Base-by-base conservation (phyloP, 2,888 invertebrate species). In the Endotricha flammealis region DNA sequence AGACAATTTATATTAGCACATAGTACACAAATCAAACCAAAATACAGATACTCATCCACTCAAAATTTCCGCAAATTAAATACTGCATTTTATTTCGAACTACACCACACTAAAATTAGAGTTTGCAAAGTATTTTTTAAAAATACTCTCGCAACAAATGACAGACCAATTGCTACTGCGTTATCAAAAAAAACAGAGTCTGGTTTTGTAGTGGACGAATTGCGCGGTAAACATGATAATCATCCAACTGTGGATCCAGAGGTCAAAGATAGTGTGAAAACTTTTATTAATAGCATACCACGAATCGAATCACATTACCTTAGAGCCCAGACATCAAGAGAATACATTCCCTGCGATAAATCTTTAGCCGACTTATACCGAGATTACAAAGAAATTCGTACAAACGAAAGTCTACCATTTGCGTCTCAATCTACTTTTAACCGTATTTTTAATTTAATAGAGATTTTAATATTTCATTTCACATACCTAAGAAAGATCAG, bases 391-490 rank as follows among this genome's bases (percentile, higher is more conserved):
- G 13, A 28, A 12, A 12, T 33, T 11, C 40, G 46, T n/a, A 36
- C 42, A 38, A 16, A 24, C n/a, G 12, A 46, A 16, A 16, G 34
- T 12, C 32, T 46, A 40, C 25, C 35, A 7, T 11, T 25, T 38
- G 44, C 48, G 8, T 17, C 41, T 3, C 11, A 16, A 20, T 39
- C 46, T 13, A 49, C 51, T 22, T 53, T 53, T 24, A 39, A 37
- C 12, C 30, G 53, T 3, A 57, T 53, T 30, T 54, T 57, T 20
- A n/a, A n/a, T n/a, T n/a, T n/a, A 50, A 53, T 31, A 29, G 9
- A 4, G 36, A 53, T 12, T 55, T 49, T 28, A 49, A 53, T 35
- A 48, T 56, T 45, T 41, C 38, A 16, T 55, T 53, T 35, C 38
- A 40, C 25, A 34, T 38, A 4, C 53, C 53, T 11, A 55, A 53